Base-by-base conservation (phyloP, 2,888 invertebrate species). In the Ectobius pallidus region DNA sequence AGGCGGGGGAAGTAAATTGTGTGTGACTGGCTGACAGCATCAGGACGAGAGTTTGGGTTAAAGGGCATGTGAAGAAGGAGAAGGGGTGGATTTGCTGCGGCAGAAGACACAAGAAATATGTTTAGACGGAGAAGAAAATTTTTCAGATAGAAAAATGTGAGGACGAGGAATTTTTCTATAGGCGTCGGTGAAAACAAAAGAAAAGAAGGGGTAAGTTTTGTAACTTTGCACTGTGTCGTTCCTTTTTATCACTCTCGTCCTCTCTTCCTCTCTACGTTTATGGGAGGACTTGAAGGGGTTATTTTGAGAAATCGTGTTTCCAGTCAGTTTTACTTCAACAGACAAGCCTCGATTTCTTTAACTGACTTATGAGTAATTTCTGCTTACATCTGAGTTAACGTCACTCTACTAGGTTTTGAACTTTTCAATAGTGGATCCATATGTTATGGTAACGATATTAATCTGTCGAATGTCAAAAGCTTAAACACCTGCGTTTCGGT, bases 11-110 rank as follows among this genome's bases (percentile, higher is more conserved):
- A 69, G 69, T 73, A 73, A 73, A 73, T 73, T 73, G 73, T 73
- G 73, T 73, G 73, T 73, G 73, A 73, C 73, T 73, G 73, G 69
- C 63, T 73, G 73, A 73, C 73, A 73, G 73, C 44, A 73, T 73
- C 62, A 73, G 46, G 73, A 73, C 63, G 73, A 70, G 73, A 63
- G 52, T 46, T 55, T 62, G 70, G 70, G 69, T 62, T 65, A 70
- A 73, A 73, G 73, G 70, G 27, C 70, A 69, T 63, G 46, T 30
- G 68, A 65, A 44, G 44, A 16, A 42, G 11, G 39, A 42, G 18
- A 20, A 39, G 42, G 27, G 44, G 20, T 25, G 34, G 44, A 44
- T 65, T 65, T 42, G 30, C 30, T 9, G 11, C 52, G 52, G 9
- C 7, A 3, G 49, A 4, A 20, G 25, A 22, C 9, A 55, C 25